Evolutionary conservation across 1,140 invertebrate species (phyloP).

Genomic region (Phymorhynchus buccinoides): DNA sequence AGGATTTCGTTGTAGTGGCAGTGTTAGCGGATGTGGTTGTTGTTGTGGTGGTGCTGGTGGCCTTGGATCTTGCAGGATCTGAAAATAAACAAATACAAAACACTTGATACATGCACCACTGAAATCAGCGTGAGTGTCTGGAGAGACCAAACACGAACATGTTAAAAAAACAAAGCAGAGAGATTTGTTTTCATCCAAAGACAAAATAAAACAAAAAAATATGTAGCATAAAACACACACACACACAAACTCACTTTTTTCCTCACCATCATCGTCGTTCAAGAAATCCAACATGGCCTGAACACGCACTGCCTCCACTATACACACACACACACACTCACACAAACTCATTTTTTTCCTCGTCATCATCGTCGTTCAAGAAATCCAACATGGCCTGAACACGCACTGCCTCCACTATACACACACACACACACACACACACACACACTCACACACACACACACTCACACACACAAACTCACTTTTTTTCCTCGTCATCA

Average conservation of each 20-base stretch:
- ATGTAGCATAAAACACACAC: neutral
- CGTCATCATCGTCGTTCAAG: neutral
- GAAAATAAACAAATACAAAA: constrained; percentile 9
- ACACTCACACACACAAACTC: too few relatives aligned
- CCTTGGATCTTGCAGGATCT: neutral
- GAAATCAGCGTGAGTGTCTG: neutral
- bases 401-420: neutral
- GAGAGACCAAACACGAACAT: neutral
- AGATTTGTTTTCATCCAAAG: neutral
- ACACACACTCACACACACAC: neutral
- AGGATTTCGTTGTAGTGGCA: neutral
- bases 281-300: constrained; percentile 12
- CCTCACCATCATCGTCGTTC: neutral
- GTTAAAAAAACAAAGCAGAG: neutral
- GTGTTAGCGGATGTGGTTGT: constrained; percentile 30
- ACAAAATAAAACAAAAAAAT: neutral
- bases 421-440: neutral
- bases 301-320: neutral
- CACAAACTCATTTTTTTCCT: neutral
- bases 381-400: constrained; percentile 11
- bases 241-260: neutral
- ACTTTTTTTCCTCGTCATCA: too few relatives aligned
- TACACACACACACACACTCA: too few relatives aligned
- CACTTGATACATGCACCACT: neutral
- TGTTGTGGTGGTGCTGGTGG: neutral